Evolutionary conservation across 2,888 invertebrate genomes (phyloP).

Genomic region (Drosophila sordidula): DNA sequence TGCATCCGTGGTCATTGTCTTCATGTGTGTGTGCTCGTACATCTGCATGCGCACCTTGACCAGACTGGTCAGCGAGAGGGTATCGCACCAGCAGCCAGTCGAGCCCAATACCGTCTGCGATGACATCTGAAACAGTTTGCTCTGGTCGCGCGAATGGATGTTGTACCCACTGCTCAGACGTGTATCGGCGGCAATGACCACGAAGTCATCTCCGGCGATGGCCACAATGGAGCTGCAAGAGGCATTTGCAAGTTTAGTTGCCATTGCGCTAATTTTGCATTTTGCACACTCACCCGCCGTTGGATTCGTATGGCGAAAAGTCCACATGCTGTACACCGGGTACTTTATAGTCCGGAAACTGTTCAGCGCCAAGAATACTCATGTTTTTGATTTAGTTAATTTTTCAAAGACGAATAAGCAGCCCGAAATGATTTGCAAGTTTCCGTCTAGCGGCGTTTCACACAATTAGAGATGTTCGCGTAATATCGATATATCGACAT

Average conservation of each 20-base stretch:
- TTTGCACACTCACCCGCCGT: conserved; percentile 89
- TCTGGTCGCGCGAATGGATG: conserved; percentile 94
- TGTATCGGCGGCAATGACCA: conserved; percentile 97
- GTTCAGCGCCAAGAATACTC: conserved; percentile 72
- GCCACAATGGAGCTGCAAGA: conserved; percentile 94
- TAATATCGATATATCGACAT: conserved; percentile 20
- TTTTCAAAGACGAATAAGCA: conserved; percentile 35
- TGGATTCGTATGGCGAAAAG: conserved; percentile 90
- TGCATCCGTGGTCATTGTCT: conserved; percentile 95
- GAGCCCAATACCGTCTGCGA: conserved; percentile 95
- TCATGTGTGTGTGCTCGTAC: conserved; percentile 97
- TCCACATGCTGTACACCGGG: conserved; percentile 85
- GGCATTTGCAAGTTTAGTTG: too few species aligned
- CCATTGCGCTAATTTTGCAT: background rate
- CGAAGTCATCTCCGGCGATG: conserved; percentile 97
- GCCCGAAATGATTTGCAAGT: conserved; percentile 75
- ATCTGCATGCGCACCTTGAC: conserved; percentile 95
- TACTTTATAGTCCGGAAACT: conserved; percentile 84
- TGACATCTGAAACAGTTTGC: conserved; percentile 94
- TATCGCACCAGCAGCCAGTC: conserved; percentile 99
- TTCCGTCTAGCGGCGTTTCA: conserved; percentile 56
- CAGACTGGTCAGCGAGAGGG: conserved; percentile 94
- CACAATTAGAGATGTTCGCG: conserved; percentile 65
- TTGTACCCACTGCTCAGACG: conserved; percentile 96
- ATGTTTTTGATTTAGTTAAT: conserved; percentile 52